phyloP scores from a whole-genome alignment of 2,113 vertebrate genomes.

The Murina feae region DNA sequence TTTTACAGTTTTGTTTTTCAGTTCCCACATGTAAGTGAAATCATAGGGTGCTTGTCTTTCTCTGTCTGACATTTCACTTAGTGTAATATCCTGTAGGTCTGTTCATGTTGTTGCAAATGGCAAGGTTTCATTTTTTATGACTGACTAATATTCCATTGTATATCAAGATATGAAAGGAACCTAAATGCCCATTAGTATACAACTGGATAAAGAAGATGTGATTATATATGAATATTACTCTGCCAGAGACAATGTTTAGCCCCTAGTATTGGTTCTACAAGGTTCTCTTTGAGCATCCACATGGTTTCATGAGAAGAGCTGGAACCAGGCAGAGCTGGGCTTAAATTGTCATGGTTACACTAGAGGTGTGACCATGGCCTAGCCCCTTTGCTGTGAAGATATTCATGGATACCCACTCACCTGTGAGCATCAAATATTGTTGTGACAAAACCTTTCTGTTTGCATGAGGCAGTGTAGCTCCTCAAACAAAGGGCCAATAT shows the following conservation, averaged over 20 bases:
- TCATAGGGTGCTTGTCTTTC: not conserved
- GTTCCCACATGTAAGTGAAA: not conserved
- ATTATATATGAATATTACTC: not conserved
- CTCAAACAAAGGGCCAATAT: not conserved
- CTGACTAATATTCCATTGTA: not conserved
- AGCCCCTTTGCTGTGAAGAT: too few species aligned
- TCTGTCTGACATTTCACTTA: not conserved
- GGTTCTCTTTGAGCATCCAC: not conserved
- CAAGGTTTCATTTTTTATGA: not conserved
- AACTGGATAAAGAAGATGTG: not conserved
- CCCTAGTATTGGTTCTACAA: not conserved
- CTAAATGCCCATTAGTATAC: not conserved
- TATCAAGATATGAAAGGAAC: not conserved
- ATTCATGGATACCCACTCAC: not conserved
- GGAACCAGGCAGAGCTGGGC: not conserved
- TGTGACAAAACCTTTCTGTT: not conserved
- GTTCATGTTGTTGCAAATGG: not conserved
- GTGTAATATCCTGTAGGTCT: not conserved
- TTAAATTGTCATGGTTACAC: fast-evolving
- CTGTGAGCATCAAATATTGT: not conserved
- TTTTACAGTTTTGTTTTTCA: not conserved
- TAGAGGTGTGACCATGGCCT: not conserved
- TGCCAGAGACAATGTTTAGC: not conserved
- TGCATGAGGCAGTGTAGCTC: not conserved
- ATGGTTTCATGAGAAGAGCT: not conserved